Evolutionary conservation across 2,797 vertebrate species (phyloP).

Genomic region (Pyrocephalus nanus): DNA sequence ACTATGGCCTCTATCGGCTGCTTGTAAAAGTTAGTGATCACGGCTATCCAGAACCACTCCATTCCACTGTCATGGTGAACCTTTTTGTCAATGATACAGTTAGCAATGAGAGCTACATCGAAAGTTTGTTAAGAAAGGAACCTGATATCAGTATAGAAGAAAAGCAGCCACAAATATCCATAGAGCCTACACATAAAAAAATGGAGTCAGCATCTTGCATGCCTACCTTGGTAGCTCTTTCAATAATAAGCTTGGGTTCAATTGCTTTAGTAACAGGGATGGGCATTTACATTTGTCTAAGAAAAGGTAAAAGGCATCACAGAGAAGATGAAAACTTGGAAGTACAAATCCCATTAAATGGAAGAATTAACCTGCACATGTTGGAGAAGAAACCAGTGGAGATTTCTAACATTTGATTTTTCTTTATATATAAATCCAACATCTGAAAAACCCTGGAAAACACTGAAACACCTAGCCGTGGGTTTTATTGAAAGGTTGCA

Average conservation of each 20-base stretch:
- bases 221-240: slow-evolving; percentile 87
- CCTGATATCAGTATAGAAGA: slow-evolving; percentile 91
- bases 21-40: slow-evolving; percentile 97
- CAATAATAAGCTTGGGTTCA: slow-evolving; percentile 86
- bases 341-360: slow-evolving; percentile 92
- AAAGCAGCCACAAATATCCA: slow-evolving; percentile 83
- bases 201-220: slow-evolving; percentile 84
- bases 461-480: neutral
- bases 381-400: slow-evolving; percentile 89
- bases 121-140: slow-evolving; percentile 89
- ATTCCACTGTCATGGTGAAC: slow-evolving; percentile 94
- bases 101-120: slow-evolving; percentile 96
- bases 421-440: neutral
- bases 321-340: slow-evolving; percentile 83
- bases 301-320: slow-evolving; percentile 84
- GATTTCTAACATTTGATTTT: slow-evolving; percentile 90
- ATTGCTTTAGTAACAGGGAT: slow-evolving; percentile 86
- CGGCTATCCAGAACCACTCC: slow-evolving; percentile 93
- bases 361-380: slow-evolving; percentile 83
- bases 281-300: slow-evolving; percentile 89
- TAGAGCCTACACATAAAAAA: slow-evolving; percentile 80
- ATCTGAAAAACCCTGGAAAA: slow-evolving; percentile 14
- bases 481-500: slow-evolving; percentile 48
- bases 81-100: slow-evolving; percentile 98
- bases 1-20: slow-evolving; percentile 92